Conservation (phyloP, 2,113 vertebrate genomes). For the Saccopteryx leptura region DNA sequence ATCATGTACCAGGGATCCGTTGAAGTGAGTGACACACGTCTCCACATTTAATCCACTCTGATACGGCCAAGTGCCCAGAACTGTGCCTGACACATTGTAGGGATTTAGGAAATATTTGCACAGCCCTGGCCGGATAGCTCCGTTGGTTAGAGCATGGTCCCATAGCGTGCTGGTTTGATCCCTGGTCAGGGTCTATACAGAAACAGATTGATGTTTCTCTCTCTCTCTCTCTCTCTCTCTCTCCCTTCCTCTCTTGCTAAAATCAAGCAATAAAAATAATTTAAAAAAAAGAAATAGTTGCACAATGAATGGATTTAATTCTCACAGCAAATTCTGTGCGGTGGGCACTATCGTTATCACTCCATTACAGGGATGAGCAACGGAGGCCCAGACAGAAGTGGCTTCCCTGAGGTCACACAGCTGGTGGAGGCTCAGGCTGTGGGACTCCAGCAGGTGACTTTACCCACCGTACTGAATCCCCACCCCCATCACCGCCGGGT, state of each 20-base stretch:
- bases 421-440: neutral
- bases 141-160: too few relatives aligned
- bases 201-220: too few relatives aligned
- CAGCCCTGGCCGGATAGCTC: too few relatives aligned
- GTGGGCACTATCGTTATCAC: neutral
- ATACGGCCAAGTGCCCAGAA: neutral
- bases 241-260: too few relatives aligned
- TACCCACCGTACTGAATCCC: neutral
- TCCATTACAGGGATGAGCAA: neutral
- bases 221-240: too few relatives aligned
- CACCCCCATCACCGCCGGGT: too few relatives aligned
- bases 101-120: neutral
- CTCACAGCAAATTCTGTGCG: neutral
- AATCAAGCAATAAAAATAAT: too few relatives aligned
- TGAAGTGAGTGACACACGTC: neutral
- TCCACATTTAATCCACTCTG: neutral
- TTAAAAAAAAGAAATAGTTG: neutral
- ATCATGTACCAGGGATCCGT: neutral
- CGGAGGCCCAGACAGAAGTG: neutral
- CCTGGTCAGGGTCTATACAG: too few relatives aligned
- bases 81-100: neutral
- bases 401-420: neutral
- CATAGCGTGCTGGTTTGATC: too few relatives aligned
- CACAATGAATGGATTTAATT: neutral
- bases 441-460: neutral